A percentile compares a stretch with the other conserved stretches of the same genome.
Evolutionary conservation across 2,113 vertebrate genomes (phyloP).

Genomic region (Nannospalax galili): DNA sequence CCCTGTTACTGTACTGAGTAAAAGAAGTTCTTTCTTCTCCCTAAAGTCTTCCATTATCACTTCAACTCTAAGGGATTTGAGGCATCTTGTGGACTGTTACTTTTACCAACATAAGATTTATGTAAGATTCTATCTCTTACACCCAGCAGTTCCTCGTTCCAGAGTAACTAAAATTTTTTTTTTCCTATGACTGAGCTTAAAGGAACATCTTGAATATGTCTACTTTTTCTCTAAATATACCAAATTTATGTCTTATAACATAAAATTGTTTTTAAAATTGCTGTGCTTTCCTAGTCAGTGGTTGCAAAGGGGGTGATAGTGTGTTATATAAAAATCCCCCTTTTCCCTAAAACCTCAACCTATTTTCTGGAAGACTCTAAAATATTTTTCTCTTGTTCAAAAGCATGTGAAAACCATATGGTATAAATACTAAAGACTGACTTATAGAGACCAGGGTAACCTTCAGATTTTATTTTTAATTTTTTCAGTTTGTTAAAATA

Average conservation of each 20-base stretch:
- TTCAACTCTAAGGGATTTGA: not conserved
- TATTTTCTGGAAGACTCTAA: not conserved
- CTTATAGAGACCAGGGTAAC: not conserved
- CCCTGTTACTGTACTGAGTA: not conserved
- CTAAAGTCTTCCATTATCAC: not conserved
- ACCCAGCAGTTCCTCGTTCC: not conserved
- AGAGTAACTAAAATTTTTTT: conserved; percentile 17
- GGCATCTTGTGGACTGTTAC: not conserved
- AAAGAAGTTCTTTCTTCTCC: not conserved
- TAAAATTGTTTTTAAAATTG: conserved; percentile 19
- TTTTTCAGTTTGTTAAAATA: conserved; percentile 35
- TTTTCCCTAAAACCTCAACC: not conserved
- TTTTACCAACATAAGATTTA: not conserved
- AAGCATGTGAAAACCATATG: conserved; percentile 18
- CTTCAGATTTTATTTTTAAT: conserved; percentile 25
- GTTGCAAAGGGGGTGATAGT: not conserved
- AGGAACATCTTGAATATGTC: not conserved
- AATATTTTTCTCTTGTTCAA: not conserved
- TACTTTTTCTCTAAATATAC: not conserved
- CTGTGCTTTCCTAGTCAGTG: not conserved
- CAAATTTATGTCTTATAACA: not conserved
- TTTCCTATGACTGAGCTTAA: not conserved
- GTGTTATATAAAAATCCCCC: not conserved
- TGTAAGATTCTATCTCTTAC: not conserved
- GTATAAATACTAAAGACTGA: not conserved